Conservation (phyloP, 2,797 vertebrate genomes). For the Sebastes trivittatus region DNA sequence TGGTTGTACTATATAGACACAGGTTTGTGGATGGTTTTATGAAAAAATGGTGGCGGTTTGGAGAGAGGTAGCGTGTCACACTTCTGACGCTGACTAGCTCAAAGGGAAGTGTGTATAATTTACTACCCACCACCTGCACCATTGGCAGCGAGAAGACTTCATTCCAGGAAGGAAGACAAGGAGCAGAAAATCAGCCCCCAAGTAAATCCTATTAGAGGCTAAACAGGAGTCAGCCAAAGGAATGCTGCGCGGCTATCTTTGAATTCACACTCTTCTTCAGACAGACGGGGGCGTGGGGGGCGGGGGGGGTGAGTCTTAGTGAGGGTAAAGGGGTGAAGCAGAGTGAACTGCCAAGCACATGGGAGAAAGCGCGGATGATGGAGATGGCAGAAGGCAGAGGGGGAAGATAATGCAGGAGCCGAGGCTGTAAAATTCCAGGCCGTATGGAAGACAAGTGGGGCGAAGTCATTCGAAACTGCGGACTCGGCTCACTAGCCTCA, state of each 20-base stretch:
- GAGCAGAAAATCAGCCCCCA: slow-evolving; percentile 64
- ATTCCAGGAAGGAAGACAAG: slow-evolving; percentile 67
- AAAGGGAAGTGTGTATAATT: slow-evolving; percentile 78
- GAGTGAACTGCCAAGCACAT: slow-evolving; percentile 32
- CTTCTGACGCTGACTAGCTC: slow-evolving; percentile 58
- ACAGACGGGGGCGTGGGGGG: neutral
- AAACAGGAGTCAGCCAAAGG: slow-evolving; percentile 71
- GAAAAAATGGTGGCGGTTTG: slow-evolving; percentile 13
- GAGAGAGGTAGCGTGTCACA: slow-evolving; percentile 20
- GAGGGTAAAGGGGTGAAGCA: slow-evolving; percentile 22
- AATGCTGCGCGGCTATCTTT: slow-evolving; percentile 43
- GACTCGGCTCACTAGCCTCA: slow-evolving; percentile 47
- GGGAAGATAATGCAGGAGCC: slow-evolving; percentile 11
- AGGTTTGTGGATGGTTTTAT: neutral
- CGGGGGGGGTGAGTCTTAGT: neutral
- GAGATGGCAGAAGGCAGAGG: slow-evolving; percentile 19
- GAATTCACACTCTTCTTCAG: slow-evolving; percentile 45
- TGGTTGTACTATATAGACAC: neutral
- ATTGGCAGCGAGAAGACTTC: slow-evolving; percentile 66
- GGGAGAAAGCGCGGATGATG: slow-evolving; percentile 19
- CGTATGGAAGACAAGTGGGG: slow-evolving; percentile 40
- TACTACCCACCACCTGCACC: slow-evolving; percentile 78
- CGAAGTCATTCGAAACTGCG: slow-evolving; percentile 45
- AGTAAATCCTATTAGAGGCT: slow-evolving; percentile 77
- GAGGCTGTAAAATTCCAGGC: slow-evolving; percentile 38